A percentile compares a stretch with the other conserved stretches of the same genome.
Conservation (phyloP, 1,140 invertebrate genomes). For the Eupeodes corollae region DNA sequence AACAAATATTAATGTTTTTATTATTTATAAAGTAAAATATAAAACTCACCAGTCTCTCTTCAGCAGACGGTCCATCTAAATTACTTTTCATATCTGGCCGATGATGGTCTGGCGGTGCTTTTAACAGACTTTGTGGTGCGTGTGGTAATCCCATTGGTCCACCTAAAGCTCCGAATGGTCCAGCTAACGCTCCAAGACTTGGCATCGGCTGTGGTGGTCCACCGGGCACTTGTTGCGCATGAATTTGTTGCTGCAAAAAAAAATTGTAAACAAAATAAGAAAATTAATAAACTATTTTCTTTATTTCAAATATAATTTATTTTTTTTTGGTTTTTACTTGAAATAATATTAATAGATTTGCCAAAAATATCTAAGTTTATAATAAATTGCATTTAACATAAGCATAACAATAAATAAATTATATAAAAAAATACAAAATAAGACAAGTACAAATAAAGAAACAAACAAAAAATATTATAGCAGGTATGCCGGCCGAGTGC, state of each 20-base stretch:
- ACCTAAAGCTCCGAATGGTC: slow-evolving; percentile 36
- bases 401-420: background rate
- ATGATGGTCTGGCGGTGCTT: slow-evolving; percentile 36
- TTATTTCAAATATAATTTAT: background rate
- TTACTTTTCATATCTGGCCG: slow-evolving; percentile 36
- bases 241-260: slow-evolving; percentile 41
- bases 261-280: background rate
- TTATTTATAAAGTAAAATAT: background rate
- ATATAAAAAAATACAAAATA: background rate
- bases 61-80: slow-evolving; percentile 33
- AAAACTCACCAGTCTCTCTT: slow-evolving; percentile 31
- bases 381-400: background rate
- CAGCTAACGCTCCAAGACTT: slow-evolving; percentile 22
- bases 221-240: slow-evolving; percentile 38
- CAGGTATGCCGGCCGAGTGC: too few species aligned
- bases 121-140: slow-evolving; percentile 32
- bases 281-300: background rate
- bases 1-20: background rate
- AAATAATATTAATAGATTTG: background rate
- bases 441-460: too few species aligned
- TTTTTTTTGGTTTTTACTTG: background rate
- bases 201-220: slow-evolving; percentile 36
- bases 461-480: too few species aligned
- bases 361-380: background rate
- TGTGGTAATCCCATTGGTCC: slow-evolving; percentile 35